phyloP scores from a whole-genome alignment of 1,140 invertebrate genomes.

The Magallana gigas region DNA sequence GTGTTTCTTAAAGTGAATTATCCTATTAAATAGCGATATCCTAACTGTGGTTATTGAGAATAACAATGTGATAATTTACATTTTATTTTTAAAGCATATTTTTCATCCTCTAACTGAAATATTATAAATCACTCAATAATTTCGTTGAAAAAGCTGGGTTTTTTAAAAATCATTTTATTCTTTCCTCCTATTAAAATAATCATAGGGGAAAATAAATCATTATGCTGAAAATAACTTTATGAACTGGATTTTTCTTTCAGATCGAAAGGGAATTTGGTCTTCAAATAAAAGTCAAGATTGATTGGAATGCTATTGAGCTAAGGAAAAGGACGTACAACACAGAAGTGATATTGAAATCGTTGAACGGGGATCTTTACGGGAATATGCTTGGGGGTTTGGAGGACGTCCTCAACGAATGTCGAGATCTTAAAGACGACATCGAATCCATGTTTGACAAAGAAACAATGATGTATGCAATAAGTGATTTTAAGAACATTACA shows the following conservation, averaged over 20 bases:
- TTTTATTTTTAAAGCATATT: neutral
- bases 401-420: slow-evolving; percentile 30
- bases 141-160: too few species aligned
- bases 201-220: too few species aligned
- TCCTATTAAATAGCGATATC: too few species aligned
- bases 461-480: slow-evolving; percentile 4
- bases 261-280: slow-evolving; percentile 38
- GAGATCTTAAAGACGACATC: slow-evolving; percentile 43
- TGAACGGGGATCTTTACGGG: slow-evolving; percentile 22
- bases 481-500: slow-evolving; percentile 12
- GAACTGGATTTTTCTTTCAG: neutral
- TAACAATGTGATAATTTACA: neutral
- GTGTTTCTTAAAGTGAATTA: neutral
- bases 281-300: slow-evolving; percentile 16
- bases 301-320: slow-evolving; percentile 45
- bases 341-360: slow-evolving; percentile 42
- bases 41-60: too few species aligned
- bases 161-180: too few species aligned
- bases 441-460: slow-evolving; percentile 45
- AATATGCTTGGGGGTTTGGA: slow-evolving; percentile 45
- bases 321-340: slow-evolving; percentile 39
- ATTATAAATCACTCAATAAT: too few species aligned
- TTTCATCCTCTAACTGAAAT: too few species aligned
- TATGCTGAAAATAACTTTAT: too few species aligned
- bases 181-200: too few species aligned